Conservation (phyloP, 2,888 invertebrate species). For the Hirudinaria manillensis region DNA sequence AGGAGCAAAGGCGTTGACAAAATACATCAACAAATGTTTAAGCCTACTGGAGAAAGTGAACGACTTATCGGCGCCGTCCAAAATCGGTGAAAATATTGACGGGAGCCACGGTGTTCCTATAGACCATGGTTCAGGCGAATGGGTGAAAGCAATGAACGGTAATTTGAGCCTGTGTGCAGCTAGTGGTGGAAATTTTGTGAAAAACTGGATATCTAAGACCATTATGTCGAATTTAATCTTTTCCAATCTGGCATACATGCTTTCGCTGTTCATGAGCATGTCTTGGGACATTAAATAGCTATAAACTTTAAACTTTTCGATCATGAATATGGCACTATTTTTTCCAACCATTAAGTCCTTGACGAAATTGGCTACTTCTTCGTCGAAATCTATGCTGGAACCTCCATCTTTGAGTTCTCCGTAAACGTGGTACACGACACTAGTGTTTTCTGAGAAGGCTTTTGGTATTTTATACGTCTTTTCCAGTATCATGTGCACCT, state of each 20-base stretch:
- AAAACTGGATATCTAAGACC: conserved; percentile 18
- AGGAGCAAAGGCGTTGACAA: background rate
- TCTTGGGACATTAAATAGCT: background rate
- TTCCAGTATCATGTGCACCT: too few species aligned
- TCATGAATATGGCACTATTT: background rate
- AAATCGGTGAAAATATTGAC: conserved; percentile 14
- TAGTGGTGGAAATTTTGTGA: conserved; percentile 1
- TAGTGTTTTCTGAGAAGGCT: too few species aligned
- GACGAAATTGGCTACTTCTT: background rate
- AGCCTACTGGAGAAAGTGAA: conserved; percentile 21
- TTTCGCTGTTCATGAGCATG: background rate
- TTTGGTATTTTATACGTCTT: too few species aligned
- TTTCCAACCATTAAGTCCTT: background rate
- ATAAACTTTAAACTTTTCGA: background rate
- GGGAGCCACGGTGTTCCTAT: conserved; percentile 29
- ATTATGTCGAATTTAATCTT: conserved; percentile 24
- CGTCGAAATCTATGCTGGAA: too few species aligned
- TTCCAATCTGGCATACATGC: conserved; percentile 12
- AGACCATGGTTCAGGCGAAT: conserved; percentile 13
- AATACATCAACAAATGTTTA: conserved; percentile 3
- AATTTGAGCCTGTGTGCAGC: conserved; percentile 25
- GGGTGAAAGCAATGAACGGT: conserved; percentile 26
- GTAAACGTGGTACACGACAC: too few species aligned
- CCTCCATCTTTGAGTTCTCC: too few species aligned
- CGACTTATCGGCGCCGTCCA: background rate